These are phyloP conservation scores for Pinctada fucata DNA, from an alignment of 2,888 invertebrate species.

Conservation along the genomic window DNA sequence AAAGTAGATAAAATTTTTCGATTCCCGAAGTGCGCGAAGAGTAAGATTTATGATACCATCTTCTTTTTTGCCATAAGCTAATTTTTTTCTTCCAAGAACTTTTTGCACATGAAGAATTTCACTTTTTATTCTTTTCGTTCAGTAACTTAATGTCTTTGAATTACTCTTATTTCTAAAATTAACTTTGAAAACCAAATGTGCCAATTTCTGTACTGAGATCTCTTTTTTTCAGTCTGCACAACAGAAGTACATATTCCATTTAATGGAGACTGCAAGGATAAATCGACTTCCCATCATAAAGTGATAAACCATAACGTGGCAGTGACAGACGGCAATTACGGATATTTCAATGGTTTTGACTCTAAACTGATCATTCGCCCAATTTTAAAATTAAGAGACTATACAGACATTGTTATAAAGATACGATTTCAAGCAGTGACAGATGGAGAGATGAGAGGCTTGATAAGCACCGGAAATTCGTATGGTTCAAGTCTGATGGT, in stretches of 20 bases:
- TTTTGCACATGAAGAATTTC: no score
- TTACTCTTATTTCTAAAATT: no score
- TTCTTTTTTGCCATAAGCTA: no score
- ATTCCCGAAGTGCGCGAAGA: no score
- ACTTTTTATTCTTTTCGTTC: no score
- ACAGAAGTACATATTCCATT: conserved; percentile 51
- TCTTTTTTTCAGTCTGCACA: conserved; percentile 36
- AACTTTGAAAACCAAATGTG: no score
- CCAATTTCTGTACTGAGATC: no score
- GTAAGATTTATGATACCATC: no score
- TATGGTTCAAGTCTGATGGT: not conserved
- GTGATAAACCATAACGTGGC: conserved; percentile 39
- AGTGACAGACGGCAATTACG: not conserved
- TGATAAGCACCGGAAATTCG: not conserved
- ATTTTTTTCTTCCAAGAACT: no score
- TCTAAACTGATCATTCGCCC: not conserved
- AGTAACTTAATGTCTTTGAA: no score
- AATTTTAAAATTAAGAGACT: not conserved
- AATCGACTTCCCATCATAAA: conserved; percentile 39
- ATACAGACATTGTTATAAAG: not conserved
- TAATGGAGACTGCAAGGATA: conserved; percentile 36
- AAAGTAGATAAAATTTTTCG: no score
- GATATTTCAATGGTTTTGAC: conserved; percentile 2
- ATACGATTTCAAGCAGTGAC: not conserved
- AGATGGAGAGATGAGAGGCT: not conserved